Evolutionary conservation across 2,797 vertebrate genomes (phyloP).

Genomic region (Buphagus erythrorhynchus): DNA sequence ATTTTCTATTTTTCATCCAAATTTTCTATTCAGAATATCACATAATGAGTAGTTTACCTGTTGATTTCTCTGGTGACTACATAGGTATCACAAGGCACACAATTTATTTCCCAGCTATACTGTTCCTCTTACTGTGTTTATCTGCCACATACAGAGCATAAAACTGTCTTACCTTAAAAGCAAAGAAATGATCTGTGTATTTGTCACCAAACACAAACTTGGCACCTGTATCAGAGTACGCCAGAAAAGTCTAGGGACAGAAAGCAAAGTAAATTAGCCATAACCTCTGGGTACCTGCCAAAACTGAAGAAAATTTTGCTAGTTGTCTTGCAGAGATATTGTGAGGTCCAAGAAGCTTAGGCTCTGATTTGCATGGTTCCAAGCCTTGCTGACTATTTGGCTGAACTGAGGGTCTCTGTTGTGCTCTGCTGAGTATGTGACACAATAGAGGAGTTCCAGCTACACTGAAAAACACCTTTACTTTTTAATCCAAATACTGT

Average conservation of each 20-base stretch:
- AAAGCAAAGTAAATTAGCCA: background rate
- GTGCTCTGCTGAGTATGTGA: background rate
- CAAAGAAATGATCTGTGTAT: slow-evolving; percentile 84
- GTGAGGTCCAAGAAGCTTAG: background rate
- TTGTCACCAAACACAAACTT: slow-evolving; percentile 87
- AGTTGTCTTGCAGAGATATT: background rate
- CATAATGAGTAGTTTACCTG: background rate
- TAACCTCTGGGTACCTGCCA: background rate
- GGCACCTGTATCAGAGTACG: slow-evolving; percentile 80
- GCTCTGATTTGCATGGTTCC: background rate
- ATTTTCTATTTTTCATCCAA: no score
- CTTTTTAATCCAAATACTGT: background rate
- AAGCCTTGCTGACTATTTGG: background rate
- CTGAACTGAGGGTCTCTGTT: background rate
- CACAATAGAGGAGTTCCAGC: background rate
- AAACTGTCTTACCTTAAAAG: slow-evolving; percentile 83
- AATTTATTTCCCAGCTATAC: background rate
- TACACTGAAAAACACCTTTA: background rate
- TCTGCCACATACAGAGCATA: background rate
- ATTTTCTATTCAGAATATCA: background rate
- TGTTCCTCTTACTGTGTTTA: background rate
- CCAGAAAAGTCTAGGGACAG: slow-evolving; percentile 81
- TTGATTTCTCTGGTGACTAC: background rate
- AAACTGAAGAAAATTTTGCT: background rate
- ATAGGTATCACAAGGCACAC: background rate